These are phyloP conservation scores for Neoaliturus tenellus DNA, from an alignment of 2,888 invertebrate species.

Conservation along the genomic window DNA sequence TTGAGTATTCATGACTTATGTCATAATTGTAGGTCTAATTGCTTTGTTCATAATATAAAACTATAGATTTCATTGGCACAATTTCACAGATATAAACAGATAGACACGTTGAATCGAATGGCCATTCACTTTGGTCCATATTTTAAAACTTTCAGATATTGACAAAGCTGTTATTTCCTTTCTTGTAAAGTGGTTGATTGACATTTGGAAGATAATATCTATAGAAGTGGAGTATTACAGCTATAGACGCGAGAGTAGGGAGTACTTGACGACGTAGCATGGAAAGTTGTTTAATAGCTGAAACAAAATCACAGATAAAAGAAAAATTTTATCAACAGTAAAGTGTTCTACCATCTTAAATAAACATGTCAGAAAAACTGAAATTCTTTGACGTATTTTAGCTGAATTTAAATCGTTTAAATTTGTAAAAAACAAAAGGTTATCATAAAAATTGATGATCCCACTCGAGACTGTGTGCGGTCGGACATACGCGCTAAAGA, in stretches of 20 bases:
- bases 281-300: no score
- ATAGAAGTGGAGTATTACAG: neutral
- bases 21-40: no score
- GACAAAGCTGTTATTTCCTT: neutral
- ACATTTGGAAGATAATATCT: neutral
- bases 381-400: neutral
- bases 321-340: no score
- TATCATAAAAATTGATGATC: neutral
- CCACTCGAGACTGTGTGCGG: no score
- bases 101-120: neutral
- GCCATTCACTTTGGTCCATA: neutral
- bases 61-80: neutral
- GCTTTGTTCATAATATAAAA: no score
- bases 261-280: no score
- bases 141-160: neutral
- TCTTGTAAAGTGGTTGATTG: neutral
- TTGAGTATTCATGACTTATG: no score
- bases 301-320: no score
- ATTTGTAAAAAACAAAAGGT: constrained; percentile 6
- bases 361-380: neutral
- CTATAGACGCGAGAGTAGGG: no score
- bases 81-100: neutral
- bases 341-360: no score
- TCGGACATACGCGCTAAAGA: no score
- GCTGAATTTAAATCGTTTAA: neutral